A percentile compares a stretch with the other conserved stretches of the same genome.
These are phyloP conservation scores for Phoenicopterus ruber DNA, from an alignment of 2,113 vertebrate genomes.

Conservation along the genomic window DNA sequence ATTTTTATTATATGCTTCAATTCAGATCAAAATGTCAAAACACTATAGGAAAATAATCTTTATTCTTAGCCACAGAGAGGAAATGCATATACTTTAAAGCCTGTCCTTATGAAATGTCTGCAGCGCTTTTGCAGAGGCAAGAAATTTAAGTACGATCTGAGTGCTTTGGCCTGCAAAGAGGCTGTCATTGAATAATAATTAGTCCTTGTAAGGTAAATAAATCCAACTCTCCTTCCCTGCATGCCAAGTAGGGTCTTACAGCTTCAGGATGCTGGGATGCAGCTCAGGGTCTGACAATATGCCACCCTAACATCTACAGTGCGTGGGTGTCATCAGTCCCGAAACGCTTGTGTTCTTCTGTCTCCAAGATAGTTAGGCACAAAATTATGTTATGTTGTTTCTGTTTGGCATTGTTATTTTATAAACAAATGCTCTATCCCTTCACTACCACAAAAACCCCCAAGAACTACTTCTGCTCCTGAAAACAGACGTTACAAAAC, in stretches of 20 bases:
- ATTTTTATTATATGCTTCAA: not conserved
- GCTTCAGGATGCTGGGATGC: not conserved
- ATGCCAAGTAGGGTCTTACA: not conserved
- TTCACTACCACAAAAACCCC: not conserved
- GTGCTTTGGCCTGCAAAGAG: constrained; percentile 14
- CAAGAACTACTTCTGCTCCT: not conserved
- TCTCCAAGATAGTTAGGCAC: not conserved
- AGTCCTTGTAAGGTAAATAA: not conserved
- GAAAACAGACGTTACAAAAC: not conserved
- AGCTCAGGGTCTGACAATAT: not conserved
- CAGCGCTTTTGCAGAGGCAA: not conserved
- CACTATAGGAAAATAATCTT: not conserved
- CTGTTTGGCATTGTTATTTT: not conserved
- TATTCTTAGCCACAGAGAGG: constrained; percentile 2
- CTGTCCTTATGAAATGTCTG: not conserved
- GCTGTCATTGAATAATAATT: constrained; percentile 27
- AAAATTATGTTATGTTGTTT: not conserved
- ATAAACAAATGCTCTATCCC: not conserved
- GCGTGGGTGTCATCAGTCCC: not conserved
- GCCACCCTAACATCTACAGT: not conserved
- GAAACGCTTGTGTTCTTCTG: not conserved
- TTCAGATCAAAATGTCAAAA: not conserved
- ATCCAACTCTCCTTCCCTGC: not conserved
- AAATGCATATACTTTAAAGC: not conserved
- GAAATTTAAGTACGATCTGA: not conserved